Base-by-base conservation (phyloP, 2,113 vertebrate species). In the Taxidea taxus region DNA sequence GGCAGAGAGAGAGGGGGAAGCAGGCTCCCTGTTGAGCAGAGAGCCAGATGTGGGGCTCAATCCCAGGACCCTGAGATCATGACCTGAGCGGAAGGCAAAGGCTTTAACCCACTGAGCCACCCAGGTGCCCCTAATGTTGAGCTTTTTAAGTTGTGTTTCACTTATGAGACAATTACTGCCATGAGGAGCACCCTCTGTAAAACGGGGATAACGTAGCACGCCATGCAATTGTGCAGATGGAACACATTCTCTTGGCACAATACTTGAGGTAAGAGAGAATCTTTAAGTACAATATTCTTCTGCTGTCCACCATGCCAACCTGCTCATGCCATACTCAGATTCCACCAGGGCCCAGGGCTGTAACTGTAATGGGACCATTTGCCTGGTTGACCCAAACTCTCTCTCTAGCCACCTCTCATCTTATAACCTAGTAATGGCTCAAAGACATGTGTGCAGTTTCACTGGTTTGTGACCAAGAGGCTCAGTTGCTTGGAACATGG, bases 201-300 rank as follows among this genome's bases (percentile, higher is more conserved):
- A 62, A 39, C 20, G 27, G 25, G 42, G 34, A n/a, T 87, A 44
- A 72, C 2, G 4, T 0, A 29, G 31, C 37, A 13, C 16, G 37
- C 0, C 37, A 23, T 34, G 21, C 0, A 25, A 49, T 5, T 49
- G 10, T 4, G 11, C 5, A 34, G 34, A 54, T 3, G 10, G 21
- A 25, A 23, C 13, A 54, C 7, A 60, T 37, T 23, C 37, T 66
- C 4, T 2, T 15, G 15, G 39, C 37, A 54, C 47, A 44, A 31
- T 4, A 44, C 31, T 95, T 47, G 62, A 78, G 37, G 31, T 82
- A 4, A 70, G 58, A 21, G 29, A 20, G 7, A 16, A 21, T 23
- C 6, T 86, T 64, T 58, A 23, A 0, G 31, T 29, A 20, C 60
- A 23, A 56, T 31, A 39, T 8, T 75, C 29, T 42, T 56, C n/a